A percentile compares a stretch with the other conserved stretches of the same genome.
Evolutionary conservation across 2,888 invertebrate genomes (phyloP).

Genomic region (Hydrotaea diabolus): DNA sequence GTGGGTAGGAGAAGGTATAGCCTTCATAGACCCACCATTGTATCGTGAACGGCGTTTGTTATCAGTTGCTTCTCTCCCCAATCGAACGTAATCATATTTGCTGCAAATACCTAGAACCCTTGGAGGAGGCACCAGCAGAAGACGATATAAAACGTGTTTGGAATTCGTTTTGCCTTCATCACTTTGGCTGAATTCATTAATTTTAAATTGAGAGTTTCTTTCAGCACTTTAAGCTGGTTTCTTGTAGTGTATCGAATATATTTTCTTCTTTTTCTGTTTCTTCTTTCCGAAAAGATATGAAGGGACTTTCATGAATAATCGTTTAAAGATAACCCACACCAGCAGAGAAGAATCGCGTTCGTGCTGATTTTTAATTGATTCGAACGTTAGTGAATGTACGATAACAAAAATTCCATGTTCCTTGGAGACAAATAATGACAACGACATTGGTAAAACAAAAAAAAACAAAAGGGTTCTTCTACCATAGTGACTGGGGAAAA

Average conservation of each 20-base stretch:
- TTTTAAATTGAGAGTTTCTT: conserved; percentile 22
- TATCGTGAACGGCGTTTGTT: too few relatives aligned
- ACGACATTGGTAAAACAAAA: too few relatives aligned
- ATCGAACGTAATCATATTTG: conserved; percentile 54
- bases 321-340: neutral
- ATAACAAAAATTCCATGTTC: too few relatives aligned
- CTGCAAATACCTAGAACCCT: neutral
- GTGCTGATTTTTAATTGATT: neutral
- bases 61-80: too few relatives aligned
- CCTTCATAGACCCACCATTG: too few relatives aligned
- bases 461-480: too few relatives aligned
- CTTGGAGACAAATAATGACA: too few relatives aligned
- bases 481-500: too few relatives aligned
- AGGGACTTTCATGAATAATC: neutral
- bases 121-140: neutral
- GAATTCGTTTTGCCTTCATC: conserved; percentile 42
- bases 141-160: conserved; percentile 53
- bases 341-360: neutral
- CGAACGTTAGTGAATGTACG: too few relatives aligned
- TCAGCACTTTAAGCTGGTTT: neutral
- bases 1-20: too few relatives aligned
- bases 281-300: neutral
- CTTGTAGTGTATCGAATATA: neutral
- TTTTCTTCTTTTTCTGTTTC: neutral
- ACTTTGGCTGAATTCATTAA: conserved; percentile 57